Evolutionary conservation across 2,113 vertebrate species (phyloP).

Genomic region (Porphyrio hochstetteri): DNA sequence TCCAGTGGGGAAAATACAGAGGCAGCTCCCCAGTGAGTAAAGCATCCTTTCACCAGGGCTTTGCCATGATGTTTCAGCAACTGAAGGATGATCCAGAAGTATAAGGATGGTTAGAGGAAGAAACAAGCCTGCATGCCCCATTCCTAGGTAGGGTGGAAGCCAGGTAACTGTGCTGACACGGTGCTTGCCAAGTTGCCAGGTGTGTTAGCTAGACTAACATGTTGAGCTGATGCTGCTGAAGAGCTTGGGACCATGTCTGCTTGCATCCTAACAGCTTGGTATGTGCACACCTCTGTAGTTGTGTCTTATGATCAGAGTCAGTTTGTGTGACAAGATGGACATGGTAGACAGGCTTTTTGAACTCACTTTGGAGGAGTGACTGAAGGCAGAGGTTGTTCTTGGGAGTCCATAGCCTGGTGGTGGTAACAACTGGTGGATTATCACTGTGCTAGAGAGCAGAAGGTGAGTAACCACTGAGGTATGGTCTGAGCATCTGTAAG

Average conservation of each 20-base stretch:
- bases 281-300: fast-evolving
- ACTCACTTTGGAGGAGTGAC: neutral
- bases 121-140: fast-evolving
- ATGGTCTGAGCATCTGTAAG: neutral
- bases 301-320: neutral
- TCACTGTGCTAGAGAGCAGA: neutral
- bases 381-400: neutral
- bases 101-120: neutral
- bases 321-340: neutral
- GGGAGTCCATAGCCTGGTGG: neutral
- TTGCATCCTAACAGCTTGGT: neutral
- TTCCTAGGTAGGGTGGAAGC: neutral
- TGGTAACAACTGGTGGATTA: neutral
- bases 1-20: neutral
- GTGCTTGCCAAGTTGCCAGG: neutral
- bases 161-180: neutral
- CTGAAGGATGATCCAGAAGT: neutral
- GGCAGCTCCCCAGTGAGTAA: neutral
- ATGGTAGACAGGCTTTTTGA: neutral
- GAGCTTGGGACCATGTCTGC: neutral
- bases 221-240: neutral
- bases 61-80: neutral
- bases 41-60: neutral
- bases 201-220: fast-evolving
- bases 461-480: neutral